Base-by-base conservation (phyloP, 2,797 vertebrate species). In the Pampus argenteus region DNA sequence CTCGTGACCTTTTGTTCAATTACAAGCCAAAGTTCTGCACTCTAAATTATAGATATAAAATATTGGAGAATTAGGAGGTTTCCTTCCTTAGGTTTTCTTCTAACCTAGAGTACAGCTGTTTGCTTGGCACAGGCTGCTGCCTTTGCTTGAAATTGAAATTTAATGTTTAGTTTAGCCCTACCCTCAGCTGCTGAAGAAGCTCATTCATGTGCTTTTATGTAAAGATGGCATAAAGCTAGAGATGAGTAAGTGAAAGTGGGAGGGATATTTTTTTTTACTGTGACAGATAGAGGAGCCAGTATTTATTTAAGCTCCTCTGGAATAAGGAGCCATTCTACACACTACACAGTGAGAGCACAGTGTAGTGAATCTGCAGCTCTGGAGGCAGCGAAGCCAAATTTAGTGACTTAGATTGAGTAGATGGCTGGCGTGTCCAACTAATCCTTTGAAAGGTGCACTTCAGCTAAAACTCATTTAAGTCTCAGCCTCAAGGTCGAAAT, bases 361-460 rank as follows among this genome's bases (percentile, higher is more conserved):
- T 40, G 20, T 29, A 47, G 7, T 55, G 34, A 66, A 69, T 70
- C 67, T 66, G 13, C 31, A 34, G 52, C 29, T 76, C 28, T 65
- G 38, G 48, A 73, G 55, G 50, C 40, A 77, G 56, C 67, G 28
- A 25, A 62, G 22, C 25, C 71, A 81, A 25, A 68, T 83, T 51
- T 73, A 73, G 55, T 71, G 65, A 76, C 51, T 60, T 44, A 52
- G 34, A 76, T 71, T 71, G 54, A 65, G 52, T 56, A 38, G 62
- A 70, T 78, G 40, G 45, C 40, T 26, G 3, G 36, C 59, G 22
- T 55, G 23, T 82, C 38, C 15, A 66, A 20, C 63, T 80, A 78
- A 81, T 86, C 72, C 57, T 28, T 66, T 81, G 47, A 87, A 79
- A 74, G 63, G 55, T 72, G 50, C 45, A 45, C 29, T 78, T 79